Evolutionary conservation across 2,888 invertebrate genomes (phyloP).

Genomic region (Nezara viridula): DNA sequence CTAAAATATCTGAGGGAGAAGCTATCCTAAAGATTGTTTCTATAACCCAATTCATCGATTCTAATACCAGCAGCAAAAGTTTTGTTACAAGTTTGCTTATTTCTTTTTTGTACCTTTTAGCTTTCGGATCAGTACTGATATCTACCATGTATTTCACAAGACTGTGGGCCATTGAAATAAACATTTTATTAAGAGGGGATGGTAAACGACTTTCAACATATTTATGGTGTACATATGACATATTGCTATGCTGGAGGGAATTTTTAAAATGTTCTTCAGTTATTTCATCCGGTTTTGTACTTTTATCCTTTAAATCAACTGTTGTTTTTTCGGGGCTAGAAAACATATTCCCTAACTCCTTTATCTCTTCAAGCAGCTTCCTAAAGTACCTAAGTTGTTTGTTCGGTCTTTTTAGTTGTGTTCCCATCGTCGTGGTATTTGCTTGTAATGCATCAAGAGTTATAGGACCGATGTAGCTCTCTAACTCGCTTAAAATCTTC

Average conservation of each 20-base stretch:
- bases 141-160: background rate
- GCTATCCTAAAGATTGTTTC: background rate
- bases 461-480: background rate
- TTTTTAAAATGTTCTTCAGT: background rate
- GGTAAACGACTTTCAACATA: slow-evolving; percentile 15
- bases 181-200: background rate
- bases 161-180: background rate
- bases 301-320: background rate
- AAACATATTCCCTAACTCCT: background rate
- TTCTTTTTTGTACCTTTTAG: background rate
- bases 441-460: background rate
- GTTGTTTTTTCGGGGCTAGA: background rate
- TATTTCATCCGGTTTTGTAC: background rate
- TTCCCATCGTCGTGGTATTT: background rate
- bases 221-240: background rate
- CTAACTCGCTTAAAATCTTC: background rate
- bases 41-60: background rate
- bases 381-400: background rate
- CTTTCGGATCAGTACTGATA: background rate
- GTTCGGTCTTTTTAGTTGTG: background rate
- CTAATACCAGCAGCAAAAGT: background rate
- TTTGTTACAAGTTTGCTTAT: background rate
- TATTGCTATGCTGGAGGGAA: background rate
- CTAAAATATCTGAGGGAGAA: background rate
- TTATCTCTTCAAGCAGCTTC: background rate